These are phyloP conservation scores for Salvelinus alpinus DNA, from an alignment of 2,113 vertebrate genomes.

Conservation along the genomic window DNA sequence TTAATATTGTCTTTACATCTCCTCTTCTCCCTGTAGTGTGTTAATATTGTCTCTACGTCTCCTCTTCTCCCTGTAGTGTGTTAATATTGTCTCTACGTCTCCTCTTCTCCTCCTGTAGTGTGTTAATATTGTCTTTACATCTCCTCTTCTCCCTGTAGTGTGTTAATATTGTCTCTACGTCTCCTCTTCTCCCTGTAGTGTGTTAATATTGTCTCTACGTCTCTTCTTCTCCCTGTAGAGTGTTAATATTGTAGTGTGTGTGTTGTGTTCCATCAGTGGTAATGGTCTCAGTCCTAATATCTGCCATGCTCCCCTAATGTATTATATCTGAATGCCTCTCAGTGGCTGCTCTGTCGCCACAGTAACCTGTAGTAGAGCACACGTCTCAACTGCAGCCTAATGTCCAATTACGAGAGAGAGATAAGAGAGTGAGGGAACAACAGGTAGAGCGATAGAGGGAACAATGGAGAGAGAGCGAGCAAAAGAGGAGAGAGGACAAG, in stretches of 20 bases:
- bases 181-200: background rate
- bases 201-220: background rate
- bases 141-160: background rate
- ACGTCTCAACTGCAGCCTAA: background rate
- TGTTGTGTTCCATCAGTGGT: background rate
- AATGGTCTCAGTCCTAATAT: background rate
- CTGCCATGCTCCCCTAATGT: background rate
- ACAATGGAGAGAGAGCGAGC: background rate
- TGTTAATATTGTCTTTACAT: background rate
- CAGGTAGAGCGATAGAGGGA: background rate
- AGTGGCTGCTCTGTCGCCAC: background rate
- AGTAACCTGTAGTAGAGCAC: background rate
- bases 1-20: background rate
- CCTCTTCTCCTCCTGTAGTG: background rate
- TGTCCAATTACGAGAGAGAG: background rate
- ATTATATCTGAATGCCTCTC: background rate
- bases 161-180: background rate
- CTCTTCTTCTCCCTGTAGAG: background rate
- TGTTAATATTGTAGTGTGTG: background rate
- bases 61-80: background rate
- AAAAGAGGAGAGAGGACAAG: background rate
- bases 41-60: background rate
- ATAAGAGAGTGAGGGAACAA: background rate
- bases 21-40: background rate
- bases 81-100: background rate